A percentile compares a stretch with the other conserved stretches of the same genome.
phyloP scores from a whole-genome alignment of 2,113 vertebrate species.

The Odocoileus hemionus region DNA sequence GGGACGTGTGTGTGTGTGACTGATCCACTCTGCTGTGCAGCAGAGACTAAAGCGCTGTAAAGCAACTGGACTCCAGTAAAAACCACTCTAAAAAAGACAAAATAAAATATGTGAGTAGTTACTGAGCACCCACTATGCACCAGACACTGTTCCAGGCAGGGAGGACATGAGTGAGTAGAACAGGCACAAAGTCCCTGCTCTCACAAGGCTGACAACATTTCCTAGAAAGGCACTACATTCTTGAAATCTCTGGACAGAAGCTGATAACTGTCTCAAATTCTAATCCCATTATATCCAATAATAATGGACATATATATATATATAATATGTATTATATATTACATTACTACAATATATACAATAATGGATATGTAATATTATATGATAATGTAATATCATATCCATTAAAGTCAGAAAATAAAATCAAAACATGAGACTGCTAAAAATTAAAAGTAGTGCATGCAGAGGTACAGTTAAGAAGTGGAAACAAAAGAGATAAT shows the following conservation, averaged over 20 bases:
- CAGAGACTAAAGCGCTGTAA: accelerated
- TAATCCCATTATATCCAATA: not conserved
- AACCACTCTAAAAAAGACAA: not conserved
- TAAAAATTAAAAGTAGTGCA: no score
- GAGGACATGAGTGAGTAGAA: not conserved
- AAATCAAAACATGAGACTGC: no score
- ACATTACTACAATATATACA: no score
- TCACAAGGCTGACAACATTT: not conserved
- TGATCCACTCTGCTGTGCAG: accelerated
- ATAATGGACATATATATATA: not conserved
- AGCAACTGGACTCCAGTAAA: not conserved
- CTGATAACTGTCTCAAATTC: not conserved
- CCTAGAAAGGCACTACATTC: not conserved
- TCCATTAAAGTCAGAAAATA: no score
- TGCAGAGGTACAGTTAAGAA: no score
- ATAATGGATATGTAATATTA: no score
- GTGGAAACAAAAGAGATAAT: no score
- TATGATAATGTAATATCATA: no score
- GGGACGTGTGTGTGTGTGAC: accelerated
- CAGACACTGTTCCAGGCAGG: not conserved
- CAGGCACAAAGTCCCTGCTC: not conserved
- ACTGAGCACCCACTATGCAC: not conserved
- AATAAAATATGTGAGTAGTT: not conserved
- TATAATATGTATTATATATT: no score
- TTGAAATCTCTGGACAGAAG: not conserved